Base-by-base conservation (phyloP, 2,888 invertebrate species). In the Leuctra nigra region DNA sequence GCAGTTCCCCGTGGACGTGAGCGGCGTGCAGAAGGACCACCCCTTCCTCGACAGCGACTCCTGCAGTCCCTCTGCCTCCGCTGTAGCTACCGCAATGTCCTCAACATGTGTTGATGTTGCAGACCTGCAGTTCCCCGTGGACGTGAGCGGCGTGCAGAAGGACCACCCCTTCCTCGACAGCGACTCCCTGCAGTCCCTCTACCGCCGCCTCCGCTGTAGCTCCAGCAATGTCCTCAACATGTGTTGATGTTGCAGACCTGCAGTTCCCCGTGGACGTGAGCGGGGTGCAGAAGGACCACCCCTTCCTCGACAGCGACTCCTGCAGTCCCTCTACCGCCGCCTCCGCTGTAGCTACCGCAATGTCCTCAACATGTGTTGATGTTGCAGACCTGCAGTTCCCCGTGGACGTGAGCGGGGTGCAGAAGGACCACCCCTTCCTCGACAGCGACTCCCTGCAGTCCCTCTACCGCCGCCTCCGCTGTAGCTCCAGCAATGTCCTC, bases 61-160 rank as follows among this genome's bases (percentile, higher is more conserved):
- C 75, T 96, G 60, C 88, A 92, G 74, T 92, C 94, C 6, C 80
- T 96, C 62, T 94, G 89, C 77, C 80, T 94, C 66, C 80, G 95
- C 60, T 54, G n/a, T n/a, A n/a, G n/a, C n/a, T n/a, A n/a, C n/a
- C n/a, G n/a, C n/a, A n/a, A n/a, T n/a, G n/a, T n/a, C n/a, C n/a
- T n/a, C n/a, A n/a, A n/a, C n/a, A n/a, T n/a, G n/a, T n/a, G n/a
- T n/a, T n/a, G n/a, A n/a, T n/a, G n/a, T 78, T 76, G 6, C 81
- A 96, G 95, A 95, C 74, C 84, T 89, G 68, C 91, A 91, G 75
- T 95, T 95, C 73, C 96, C 96, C 6, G 86, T 96, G 72, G 94
- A 95, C 72, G 81, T 95, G 65, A 82, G 84, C 50, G 86, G 88
- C 52, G 95, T 92, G 46, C 87, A 91, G 72, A 87, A 89, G 78